Conservation (phyloP, 2,113 vertebrate species). For the Aegithalos caudatus region DNA sequence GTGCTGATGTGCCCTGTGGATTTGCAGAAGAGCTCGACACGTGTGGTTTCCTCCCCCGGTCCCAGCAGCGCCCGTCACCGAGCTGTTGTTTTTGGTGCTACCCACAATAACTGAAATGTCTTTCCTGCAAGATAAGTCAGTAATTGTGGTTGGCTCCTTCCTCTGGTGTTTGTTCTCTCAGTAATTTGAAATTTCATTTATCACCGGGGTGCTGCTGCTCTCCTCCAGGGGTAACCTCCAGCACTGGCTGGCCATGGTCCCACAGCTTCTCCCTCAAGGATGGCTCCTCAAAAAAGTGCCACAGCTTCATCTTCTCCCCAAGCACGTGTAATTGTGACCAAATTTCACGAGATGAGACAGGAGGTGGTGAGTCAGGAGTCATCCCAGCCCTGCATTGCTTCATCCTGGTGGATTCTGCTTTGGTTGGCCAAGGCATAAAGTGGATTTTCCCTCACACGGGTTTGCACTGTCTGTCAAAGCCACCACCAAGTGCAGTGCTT, state of each 20-base stretch:
- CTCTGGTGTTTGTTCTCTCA: background rate
- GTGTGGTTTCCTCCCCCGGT: background rate
- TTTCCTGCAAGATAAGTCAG: background rate
- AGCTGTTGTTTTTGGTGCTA: background rate
- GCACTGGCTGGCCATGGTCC: fast-evolving
- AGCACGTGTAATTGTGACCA: fast-evolving
- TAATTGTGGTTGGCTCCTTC: conserved; percentile 25
- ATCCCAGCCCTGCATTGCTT: background rate
- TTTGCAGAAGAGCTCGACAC: background rate
- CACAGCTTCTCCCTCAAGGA: background rate
- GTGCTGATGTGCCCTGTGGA: fast-evolving
- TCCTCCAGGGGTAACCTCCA: background rate
- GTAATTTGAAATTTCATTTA: background rate
- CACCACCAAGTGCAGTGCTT: background rate
- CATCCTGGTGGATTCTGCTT: background rate
- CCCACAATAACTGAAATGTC: conserved; percentile 59
- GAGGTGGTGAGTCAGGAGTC: background rate
- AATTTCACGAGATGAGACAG: background rate
- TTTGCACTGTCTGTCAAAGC: background rate
- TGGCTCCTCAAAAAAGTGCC: background rate
- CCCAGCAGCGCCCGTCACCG: background rate
- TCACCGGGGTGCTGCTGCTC: background rate
- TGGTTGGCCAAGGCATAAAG: background rate
- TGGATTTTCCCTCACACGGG: fast-evolving
- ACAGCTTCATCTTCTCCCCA: background rate